Evolutionary conservation across 1,140 invertebrate genomes (phyloP), one percentile per base, ranked within the genome.

Genomic region (Coenobita brevimanus): DNA sequence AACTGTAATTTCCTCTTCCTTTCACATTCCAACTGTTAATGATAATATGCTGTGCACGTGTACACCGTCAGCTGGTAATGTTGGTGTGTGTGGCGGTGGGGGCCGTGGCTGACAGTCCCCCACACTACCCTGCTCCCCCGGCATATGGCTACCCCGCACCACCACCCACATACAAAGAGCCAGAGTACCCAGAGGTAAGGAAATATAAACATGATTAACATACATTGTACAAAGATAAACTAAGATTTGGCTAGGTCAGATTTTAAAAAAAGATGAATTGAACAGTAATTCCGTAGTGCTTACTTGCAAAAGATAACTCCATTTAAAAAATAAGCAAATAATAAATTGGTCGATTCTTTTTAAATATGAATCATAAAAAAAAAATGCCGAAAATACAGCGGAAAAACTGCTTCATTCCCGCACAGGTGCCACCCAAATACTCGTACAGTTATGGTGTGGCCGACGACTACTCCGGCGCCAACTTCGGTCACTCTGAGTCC

Each of bases 381-480:
- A 21, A 57, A 21, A 57, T n/a, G n/a, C n/a, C 8, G 21, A 1
- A 57, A 57, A 57, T 57, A 57, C 0, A 57, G 0, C 13, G n/a
- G n/a, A 1, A 57, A 15, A 13, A 15, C 13, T 57, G n/a, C n/a
- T 13, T 57, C 13, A 15, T 0, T 57, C n/a, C 21, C 24, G 8
- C 24, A 1, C 80, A 82, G 80, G 62, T 36, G 21, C 80, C 80
- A 50, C 62, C 80, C 10, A 82, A 82, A 41, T 82, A 82, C 80
- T 27, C 80, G 4, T 82, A 69, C 80, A 82, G 69, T 38, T 82
- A 82, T 36, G 80, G 64, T 8, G 80, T 82, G 6, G 38, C 38
- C 0, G 80, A 82, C 80, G 38, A 82, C 41, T 82, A 82, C 64
- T 82, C 80, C 21, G 80, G 80, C 62, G 64, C 80, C 27, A 82